These are phyloP conservation scores for Lepilemur ruficaudatus DNA, from an alignment of 2,797 vertebrate species.

Conservation along the genomic window DNA sequence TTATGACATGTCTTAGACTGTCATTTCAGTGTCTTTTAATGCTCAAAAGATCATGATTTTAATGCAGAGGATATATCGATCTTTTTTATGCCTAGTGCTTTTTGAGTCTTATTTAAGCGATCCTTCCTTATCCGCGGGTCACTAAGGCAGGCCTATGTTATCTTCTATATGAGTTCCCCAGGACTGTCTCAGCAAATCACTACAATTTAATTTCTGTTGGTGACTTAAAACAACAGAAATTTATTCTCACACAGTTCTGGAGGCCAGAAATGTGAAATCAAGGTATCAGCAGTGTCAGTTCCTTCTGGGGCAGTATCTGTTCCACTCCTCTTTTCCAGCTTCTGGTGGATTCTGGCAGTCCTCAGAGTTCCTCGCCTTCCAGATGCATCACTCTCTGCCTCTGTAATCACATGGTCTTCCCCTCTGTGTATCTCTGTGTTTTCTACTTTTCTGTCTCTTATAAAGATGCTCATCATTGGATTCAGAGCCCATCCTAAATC, in stretches of 20 bases:
- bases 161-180: neutral
- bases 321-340: neutral
- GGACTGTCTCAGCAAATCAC: too few species aligned
- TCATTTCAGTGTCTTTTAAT: neutral
- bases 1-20: neutral
- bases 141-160: neutral
- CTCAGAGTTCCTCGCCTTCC: neutral
- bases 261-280: neutral
- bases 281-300: neutral
- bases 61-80: neutral
- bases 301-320: neutral
- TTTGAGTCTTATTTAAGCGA: neutral
- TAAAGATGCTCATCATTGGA: neutral
- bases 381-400: neutral
- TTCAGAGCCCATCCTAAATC: neutral
- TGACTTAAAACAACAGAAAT: neutral
- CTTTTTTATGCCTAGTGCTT: neutral
- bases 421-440: neutral
- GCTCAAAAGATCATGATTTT: neutral
- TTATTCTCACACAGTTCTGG: neutral
- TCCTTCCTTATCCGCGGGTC: neutral
- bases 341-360: neutral
- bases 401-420: neutral
- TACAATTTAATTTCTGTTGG: neutral
- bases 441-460: neutral